Base-by-base conservation (phyloP, 1,140 invertebrate genomes). In the Lethocerus indicus region DNA sequence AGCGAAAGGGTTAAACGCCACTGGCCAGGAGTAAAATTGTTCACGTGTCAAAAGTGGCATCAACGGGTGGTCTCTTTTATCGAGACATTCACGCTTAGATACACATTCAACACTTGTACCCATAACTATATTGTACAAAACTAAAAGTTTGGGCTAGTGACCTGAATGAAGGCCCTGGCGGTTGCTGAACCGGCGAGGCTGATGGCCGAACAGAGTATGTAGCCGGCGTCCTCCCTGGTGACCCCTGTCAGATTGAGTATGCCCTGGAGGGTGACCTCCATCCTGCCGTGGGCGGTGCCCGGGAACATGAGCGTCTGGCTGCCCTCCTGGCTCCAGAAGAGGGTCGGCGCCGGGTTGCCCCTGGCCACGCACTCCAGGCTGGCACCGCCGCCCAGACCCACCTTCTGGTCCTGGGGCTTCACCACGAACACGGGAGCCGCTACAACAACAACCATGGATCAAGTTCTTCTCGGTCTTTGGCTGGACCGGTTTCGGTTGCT, bases 241-340 rank as follows among this genome's bases (percentile, higher is more conserved):
- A 84, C 78, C 49, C 76, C 73, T 55, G 75, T 74, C 47, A 90
- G 83, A 48, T 72, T 72, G 7, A 90, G 66, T 27, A 75, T 82
- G 43, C 85, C 85, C 55, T 86, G 79, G 1, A 74, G 67, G 3
- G 72, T 71, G 14, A 91, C 77, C 47, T 75, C 74, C 56, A 83
- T 77, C 36, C 81, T 71, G 5, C 77, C 80, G 60, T 83, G 79
- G 2, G 78, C 74, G 56, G 79, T 78, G 40, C 82, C 79, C 3
- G 84, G 82, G 60, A 90, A 87, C 79, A 90, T 84, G 2, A 90
- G 65, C 51, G 77, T 72, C 56, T 83, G 79, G 1, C 77, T 78
- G 20, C 84, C 83, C 62, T 87, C 83, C 56, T 81, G 80, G 27
- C 77, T 81, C 84, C 88, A 92, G 63, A 84, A 90, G 2, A 88